These are phyloP conservation scores for Neoscelio sp. DNA, from an alignment of 2,888 invertebrate genomes.

Conservation along the genomic window DNA sequence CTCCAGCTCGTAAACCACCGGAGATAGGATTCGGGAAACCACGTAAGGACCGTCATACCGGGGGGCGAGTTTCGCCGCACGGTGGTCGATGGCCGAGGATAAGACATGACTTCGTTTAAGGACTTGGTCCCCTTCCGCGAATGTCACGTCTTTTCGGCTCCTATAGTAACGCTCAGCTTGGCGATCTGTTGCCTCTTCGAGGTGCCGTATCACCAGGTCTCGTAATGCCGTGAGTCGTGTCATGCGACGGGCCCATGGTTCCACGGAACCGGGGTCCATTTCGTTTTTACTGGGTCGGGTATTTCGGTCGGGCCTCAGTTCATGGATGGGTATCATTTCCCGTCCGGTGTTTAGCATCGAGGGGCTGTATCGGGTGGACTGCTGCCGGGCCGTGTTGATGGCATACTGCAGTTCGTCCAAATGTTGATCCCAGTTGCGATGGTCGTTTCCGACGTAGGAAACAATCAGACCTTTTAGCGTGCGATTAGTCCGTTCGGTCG, in stretches of 20 bases:
- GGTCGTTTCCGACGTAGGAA: neutral
- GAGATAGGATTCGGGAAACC: neutral
- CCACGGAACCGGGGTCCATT: neutral
- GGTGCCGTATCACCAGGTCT: constrained; percentile 1
- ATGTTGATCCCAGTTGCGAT: constrained; percentile 1
- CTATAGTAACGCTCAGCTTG: neutral
- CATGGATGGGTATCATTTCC: neutral
- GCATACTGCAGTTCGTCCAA: too few species aligned
- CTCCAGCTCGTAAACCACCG: constrained; percentile 1
- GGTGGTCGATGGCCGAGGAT: too few species aligned
- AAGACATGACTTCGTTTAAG: neutral
- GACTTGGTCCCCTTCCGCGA: neutral
- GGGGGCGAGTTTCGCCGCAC: constrained; percentile 19
- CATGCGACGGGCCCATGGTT: neutral
- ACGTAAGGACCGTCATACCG: constrained; percentile 5
- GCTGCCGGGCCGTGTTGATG: too few species aligned
- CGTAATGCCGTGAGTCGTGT: neutral
- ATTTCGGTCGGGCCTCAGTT: neutral
- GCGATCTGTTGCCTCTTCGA: neutral
- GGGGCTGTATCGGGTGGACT: too few species aligned
- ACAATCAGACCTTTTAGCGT: neutral
- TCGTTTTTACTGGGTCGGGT: neutral
- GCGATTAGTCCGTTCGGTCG: neutral
- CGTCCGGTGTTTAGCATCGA: neutral
- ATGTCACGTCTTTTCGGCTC: neutral